Evolutionary conservation across 2,888 invertebrate genomes (phyloP), one percentile per base, ranked within the genome.

Genomic region (Drosophila sordidapex): DNA sequence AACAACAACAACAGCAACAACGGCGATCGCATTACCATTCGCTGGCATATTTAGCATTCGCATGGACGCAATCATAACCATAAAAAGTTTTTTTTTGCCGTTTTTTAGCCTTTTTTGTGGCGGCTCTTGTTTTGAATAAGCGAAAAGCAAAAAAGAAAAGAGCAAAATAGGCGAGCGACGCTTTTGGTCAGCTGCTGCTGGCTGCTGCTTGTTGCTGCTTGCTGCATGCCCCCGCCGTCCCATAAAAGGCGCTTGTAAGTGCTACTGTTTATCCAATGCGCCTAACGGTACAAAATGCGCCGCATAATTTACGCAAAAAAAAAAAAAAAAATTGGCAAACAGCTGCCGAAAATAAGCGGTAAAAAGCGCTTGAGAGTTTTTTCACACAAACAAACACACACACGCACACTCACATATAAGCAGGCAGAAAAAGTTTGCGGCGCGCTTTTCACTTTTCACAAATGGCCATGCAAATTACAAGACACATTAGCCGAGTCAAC

Each of bases 21-120:
- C 61, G 52, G 58, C 65, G 67, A 74, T 82, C 82, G 70, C 83
- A 83, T 83, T 83, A 85, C 83, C 83, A 86, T 82, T 88, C 78
- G 83, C 82, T 87, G 78, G 89, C 89, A 88, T 89, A 84, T 83
- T 84, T 89, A 83, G 87, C 83, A 86, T 88, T 86, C 86, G 85
- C 85, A 83, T 73, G 71, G 79, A 88, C 84, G 89, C 87, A 85
- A 89, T 85, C 89, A 85, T 85, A 85, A 85, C 85, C 85, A 85
- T 85, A 85, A 85, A 85, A 65, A 89, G 87, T 89, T 78, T 76
- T 31, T 57, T 56, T 62, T 52, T 43, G 58, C 49, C 29, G n/a
- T 51, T 51, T 61, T 46, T 46, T 25, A 8, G 21, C 54, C 29
- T 25, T 56, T 51, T 62, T 40, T 52, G 59, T 62, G 53, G 83